A percentile compares a stretch with the other conserved stretches of the same genome.
These are phyloP conservation scores for Saguinus midas DNA, from an alignment of 2,113 vertebrate species.

Conservation along the genomic window DNA sequence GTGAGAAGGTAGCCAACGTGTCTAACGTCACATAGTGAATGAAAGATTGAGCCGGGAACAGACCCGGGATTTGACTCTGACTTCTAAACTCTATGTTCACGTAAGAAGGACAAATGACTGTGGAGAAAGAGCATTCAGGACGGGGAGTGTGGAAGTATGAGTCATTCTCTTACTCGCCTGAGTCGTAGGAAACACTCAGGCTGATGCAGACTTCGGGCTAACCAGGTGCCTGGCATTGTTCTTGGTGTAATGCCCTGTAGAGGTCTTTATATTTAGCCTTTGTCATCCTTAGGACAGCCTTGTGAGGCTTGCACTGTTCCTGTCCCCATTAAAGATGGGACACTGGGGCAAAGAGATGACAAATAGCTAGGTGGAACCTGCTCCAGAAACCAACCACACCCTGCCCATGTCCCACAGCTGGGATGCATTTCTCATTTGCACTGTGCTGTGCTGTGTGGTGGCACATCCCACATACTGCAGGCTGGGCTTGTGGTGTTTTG, in stretches of 20 bases:
- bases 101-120: neutral
- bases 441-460: fast-evolving
- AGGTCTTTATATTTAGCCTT: neutral
- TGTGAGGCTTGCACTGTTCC: neutral
- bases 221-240: fast-evolving
- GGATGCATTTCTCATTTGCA: fast-evolving
- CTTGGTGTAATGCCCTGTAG: neutral
- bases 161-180: neutral
- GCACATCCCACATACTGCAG: fast-evolving
- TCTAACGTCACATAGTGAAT: fast-evolving
- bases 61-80: neutral
- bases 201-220: neutral
- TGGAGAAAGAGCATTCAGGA: neutral
- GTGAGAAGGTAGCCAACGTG: neutral
- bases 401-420: too few species aligned
- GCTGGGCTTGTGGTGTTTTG: neutral
- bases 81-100: neutral
- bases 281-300: neutral
- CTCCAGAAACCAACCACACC: fast-evolving
- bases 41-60: neutral
- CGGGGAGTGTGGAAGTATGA: neutral
- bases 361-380: neutral
- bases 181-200: neutral
- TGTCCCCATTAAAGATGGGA: neutral
- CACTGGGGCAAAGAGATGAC: neutral